Percentiles rank a stretch among this genome's conserved stretches.
Conservation (phyloP, 2,888 invertebrate genomes). For the Tenthredo mesomela region DNA sequence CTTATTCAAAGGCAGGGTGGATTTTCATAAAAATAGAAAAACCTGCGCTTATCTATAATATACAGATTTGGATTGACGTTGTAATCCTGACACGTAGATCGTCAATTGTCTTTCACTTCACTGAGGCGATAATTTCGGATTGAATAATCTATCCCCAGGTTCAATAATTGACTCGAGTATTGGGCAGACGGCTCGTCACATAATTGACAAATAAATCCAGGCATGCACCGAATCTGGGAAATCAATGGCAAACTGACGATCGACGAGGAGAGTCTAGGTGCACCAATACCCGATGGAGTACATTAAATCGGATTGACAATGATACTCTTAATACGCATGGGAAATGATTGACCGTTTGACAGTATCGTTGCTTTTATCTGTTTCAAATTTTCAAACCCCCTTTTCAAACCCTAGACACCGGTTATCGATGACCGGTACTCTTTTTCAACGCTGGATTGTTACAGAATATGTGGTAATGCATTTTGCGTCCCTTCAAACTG, state of each 20-base stretch:
- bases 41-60: background rate
- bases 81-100: background rate
- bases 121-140: background rate
- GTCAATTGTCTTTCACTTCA: background rate
- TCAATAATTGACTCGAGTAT: conserved; percentile 30
- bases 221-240: conserved; percentile 1
- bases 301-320: conserved; percentile 47
- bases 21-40: background rate
- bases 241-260: conserved; percentile 28
- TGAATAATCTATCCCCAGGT: conserved; percentile 38
- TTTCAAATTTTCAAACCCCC: background rate
- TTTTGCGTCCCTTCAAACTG: background rate
- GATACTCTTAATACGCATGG: conserved; percentile 47
- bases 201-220: conserved; percentile 44
- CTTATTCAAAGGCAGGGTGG: background rate
- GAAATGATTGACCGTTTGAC: conserved; percentile 39
- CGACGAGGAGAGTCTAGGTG: conserved; percentile 29
- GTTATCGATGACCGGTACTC: conserved; percentile 13
- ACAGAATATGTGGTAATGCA: background rate
- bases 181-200: conserved; percentile 27
- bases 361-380: conserved; percentile 22
- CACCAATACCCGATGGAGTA: conserved; percentile 19
- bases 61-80: background rate
- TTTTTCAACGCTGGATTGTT: background rate
- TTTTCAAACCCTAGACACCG: background rate